Evolutionary conservation across 2,888 invertebrate genomes (phyloP), one percentile per base, ranked within the genome.

Genomic region (Augiades crinisus): DNA sequence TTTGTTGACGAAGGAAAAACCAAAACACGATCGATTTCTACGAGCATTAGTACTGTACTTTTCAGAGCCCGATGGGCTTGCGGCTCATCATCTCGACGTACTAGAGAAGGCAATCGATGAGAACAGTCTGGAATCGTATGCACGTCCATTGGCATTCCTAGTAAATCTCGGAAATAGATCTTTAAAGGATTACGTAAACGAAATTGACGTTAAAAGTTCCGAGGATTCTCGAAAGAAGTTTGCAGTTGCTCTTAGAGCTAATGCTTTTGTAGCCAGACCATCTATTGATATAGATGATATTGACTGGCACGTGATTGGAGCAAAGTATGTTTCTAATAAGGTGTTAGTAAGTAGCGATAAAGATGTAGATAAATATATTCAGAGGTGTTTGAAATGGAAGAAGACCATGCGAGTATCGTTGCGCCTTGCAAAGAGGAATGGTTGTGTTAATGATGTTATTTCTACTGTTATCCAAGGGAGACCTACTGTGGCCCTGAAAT

Each of bases 11-110:
- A 47, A 55, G 24, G 31, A 55, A 14, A 54, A 62, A 16, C 52
- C 68, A 1, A 51, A 56, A 17, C 65, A 60, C 40, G 67, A 79
- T 19, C 46, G 52, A 3, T 85, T 80, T 55, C 47, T 78, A 0
- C 63, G 62, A 1, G 72, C 71, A 33, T 37, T 82, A 3, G 52
- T 60, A 2, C 24, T 81, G 40, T 85, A 79, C 55, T 85, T 82
- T 54, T 60, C 59, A 8, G 82, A 78, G 58, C 31, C 64, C 0
- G 56, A 64, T 2, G 81, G 76, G 7, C 55, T 84, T 2, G 68
- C 71, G 2, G 59, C 60, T 1, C 53, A 57, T 5, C 64, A 75
- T 27, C 52, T 61, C 3, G 17, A 22, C 5, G 22, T 50, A 3
- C 37, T 70, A 43, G 53, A 59, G 22, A 46, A 50, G 12, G 38